Base-by-base conservation (phyloP, 30 jellyfish, hydroid and myxozoan species). In the Aurelia coerulea region DNA sequence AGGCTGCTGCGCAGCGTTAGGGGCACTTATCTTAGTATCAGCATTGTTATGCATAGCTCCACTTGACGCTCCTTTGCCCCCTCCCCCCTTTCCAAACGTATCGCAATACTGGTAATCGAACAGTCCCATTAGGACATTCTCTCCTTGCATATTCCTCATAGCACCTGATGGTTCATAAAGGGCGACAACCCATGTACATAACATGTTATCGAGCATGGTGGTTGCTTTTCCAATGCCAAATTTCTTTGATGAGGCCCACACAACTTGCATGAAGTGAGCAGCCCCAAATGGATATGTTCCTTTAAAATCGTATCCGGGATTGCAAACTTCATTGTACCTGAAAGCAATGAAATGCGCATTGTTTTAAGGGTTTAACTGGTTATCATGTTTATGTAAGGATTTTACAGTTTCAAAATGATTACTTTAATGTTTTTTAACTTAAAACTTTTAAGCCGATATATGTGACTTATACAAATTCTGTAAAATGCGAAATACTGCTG, bases 261-360 rank as follows among this genome's bases (percentile, higher is more conserved):
- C 98, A 17, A 95, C 92, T 77, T 95, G 99, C 81, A 97, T 90
- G 83, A 95, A 95, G 79, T 95, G 99, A 15, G 98, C 99, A 16
- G 96, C 97, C 37, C 92, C 94, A 19, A 68, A 76, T 51, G 97
- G 77, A 65, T 66, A 50, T 9, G 89, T 65, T 10, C 92, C 97
- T 35, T 90, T 83, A 76, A 90, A 90, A 68, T 81, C 92, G 58
- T 88, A 90, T 39, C 98, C 98, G 2, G 99, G 99, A 78, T 90
- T 90, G 83, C 99, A 95, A 5, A 95, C 92, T 72, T 95, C 99
- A 58, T 95, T 95, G 82, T 95, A 95, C 99, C 99, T 95, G 85
- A 71, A 70, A 90, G 34, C 10, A 2, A 75, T 13, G 10, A 31
- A 81, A 65, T n/a, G 59, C 5, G 10, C 11, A n/a, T 29, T 2